Conservation (phyloP, 2,113 vertebrate species). For the Tychaedon coryphoeus region DNA sequence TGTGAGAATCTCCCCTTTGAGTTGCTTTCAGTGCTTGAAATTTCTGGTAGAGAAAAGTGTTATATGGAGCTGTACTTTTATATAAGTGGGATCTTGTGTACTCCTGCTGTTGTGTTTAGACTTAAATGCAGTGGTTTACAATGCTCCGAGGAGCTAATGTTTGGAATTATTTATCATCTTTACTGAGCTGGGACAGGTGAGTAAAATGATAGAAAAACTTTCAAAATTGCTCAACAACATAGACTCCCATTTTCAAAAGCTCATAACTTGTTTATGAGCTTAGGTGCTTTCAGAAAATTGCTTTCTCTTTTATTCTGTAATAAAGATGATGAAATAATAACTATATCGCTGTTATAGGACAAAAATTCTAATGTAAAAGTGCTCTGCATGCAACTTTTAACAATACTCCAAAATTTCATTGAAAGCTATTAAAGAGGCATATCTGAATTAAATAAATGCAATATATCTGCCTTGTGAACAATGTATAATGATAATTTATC, state of each 20-base stretch:
- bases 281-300: neutral
- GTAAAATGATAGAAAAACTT: neutral
- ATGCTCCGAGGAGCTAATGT: neutral
- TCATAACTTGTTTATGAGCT: neutral
- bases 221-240: neutral
- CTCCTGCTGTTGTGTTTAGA: neutral
- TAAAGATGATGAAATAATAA: slow-evolving; percentile 19
- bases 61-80: neutral
- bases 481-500: neutral
- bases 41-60: neutral
- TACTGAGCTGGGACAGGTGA: neutral
- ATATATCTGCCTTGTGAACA: slow-evolving; percentile 27
- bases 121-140: neutral
- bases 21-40: neutral
- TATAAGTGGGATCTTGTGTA: neutral
- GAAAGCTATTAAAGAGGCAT: neutral
- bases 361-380: neutral
- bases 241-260: neutral
- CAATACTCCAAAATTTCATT: neutral
- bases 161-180: neutral
- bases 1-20: neutral
- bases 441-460: slow-evolving; percentile 26
- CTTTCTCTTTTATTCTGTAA: neutral
- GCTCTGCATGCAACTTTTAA: neutral
- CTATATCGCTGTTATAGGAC: neutral